Percentiles rank a stretch among this genome's conserved stretches.
phyloP scores from a whole-genome alignment of 2,888 invertebrate genomes.

The Synergus itoensis region DNA sequence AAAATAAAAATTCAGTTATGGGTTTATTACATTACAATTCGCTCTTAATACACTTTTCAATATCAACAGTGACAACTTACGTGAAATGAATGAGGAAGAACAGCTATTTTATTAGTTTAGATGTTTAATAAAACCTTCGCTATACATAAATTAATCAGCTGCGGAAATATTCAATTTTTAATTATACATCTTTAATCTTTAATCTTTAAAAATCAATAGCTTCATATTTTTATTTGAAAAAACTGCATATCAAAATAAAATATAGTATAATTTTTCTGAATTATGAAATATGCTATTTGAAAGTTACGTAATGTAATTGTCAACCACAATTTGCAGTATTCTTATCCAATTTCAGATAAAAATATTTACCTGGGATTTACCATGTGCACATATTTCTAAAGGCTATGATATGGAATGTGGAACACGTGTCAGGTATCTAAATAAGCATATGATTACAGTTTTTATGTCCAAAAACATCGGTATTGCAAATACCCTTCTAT shows the following conservation, averaged over 20 bases:
- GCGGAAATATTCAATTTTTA: neutral
- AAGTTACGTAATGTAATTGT: neutral
- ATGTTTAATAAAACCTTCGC: neutral
- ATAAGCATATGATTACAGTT: neutral
- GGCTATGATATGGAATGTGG: neutral
- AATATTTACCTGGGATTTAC: neutral
- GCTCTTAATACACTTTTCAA: no score
- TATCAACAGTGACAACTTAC: neutral
- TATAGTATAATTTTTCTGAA: no score
- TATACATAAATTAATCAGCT: neutral
- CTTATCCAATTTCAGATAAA: neutral
- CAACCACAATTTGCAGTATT: neutral
- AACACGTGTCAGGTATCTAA: neutral
- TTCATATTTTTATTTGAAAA: no score
- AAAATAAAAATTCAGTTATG: neutral
- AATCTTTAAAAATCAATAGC: no score
- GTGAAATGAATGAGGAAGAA: neutral
- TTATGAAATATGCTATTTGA: neutral
- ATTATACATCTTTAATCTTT: no score
- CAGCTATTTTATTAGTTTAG: neutral
- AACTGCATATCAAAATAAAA: no score
- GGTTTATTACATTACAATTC: no score
- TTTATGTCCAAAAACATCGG: neutral
- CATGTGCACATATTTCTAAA: neutral
- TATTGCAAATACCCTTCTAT: neutral